Evolutionary conservation across 2,888 invertebrate genomes (phyloP).

Genomic region (Sacculina carcini): DNA sequence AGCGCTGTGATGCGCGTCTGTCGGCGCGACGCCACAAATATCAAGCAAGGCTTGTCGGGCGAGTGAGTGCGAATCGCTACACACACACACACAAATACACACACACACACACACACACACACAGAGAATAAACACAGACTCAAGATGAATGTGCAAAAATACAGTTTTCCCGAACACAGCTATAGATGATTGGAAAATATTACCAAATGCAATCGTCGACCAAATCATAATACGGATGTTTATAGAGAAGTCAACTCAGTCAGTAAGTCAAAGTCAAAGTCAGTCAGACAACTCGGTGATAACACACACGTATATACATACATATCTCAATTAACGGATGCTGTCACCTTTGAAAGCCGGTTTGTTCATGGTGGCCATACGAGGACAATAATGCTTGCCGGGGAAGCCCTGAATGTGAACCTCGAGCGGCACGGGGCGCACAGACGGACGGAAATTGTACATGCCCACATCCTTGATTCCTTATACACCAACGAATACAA

Average conservation of each 20-base stretch:
- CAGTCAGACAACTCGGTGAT: too few relatives aligned
- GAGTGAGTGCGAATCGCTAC: conserved; percentile 69
- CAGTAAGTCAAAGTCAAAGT: too few relatives aligned
- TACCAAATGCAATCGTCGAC: too few relatives aligned
- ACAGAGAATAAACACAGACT: neutral
- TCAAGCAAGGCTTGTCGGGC: conserved; percentile 61
- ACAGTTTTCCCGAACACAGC: too few relatives aligned
- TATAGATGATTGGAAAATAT: too few relatives aligned
- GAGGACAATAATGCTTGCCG: conserved; percentile 92
- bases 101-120: neutral
- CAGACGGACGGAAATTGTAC: conserved; percentile 92
- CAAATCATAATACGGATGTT: too few relatives aligned
- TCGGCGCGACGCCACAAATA: conserved; percentile 85
- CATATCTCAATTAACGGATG: neutral
- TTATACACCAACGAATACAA: too few relatives aligned
- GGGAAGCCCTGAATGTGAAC: conserved; percentile 84
- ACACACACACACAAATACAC: neutral
- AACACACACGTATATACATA: conserved; percentile 2
- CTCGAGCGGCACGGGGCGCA: conserved; percentile 86
- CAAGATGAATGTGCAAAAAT: too few relatives aligned
- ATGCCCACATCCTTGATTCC: conserved; percentile 38
- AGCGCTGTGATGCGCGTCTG: conserved; percentile 90
- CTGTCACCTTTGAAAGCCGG: conserved; percentile 59
- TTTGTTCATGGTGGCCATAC: conserved; percentile 99
- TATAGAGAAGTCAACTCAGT: too few relatives aligned